phyloP scores from a whole-genome alignment of 2,797 vertebrate genomes.

The Anguilla obscura region DNA sequence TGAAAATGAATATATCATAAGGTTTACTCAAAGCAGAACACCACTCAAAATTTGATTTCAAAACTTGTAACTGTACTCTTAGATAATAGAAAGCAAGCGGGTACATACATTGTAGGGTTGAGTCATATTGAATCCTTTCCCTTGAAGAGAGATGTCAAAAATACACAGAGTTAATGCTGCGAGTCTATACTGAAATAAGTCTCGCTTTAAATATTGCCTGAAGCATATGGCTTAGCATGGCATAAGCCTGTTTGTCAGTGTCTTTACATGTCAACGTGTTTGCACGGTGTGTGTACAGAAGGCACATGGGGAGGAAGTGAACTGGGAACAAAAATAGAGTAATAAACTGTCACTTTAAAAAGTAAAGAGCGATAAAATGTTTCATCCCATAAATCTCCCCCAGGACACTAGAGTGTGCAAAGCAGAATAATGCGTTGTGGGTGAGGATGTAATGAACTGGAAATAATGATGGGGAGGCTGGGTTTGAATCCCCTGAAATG shows the following conservation, averaged over 20 bases:
- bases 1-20: no score
- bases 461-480: conserved; percentile 65
- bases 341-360: conserved; percentile 71
- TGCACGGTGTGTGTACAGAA: background rate
- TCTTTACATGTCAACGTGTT: background rate
- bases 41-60: background rate
- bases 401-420: conserved; percentile 62
- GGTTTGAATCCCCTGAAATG: conserved; percentile 52
- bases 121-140: background rate
- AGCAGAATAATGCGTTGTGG: conserved; percentile 71
- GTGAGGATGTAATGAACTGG: conserved; percentile 72
- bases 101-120: background rate
- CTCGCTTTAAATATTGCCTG: background rate
- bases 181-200: background rate
- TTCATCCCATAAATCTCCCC: conserved; percentile 70
- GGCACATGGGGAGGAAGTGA: background rate
- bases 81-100: background rate
- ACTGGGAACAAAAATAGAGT: conserved; percentile 41
- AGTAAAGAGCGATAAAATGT: conserved; percentile 74
- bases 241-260: background rate
- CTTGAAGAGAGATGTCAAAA: background rate
- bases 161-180: background rate
- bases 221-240: background rate
- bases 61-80: background rate
- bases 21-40: background rate